Evolutionary conservation across 2,113 vertebrate genomes (phyloP).

Genomic region (Accipiter virgatus): DNA sequence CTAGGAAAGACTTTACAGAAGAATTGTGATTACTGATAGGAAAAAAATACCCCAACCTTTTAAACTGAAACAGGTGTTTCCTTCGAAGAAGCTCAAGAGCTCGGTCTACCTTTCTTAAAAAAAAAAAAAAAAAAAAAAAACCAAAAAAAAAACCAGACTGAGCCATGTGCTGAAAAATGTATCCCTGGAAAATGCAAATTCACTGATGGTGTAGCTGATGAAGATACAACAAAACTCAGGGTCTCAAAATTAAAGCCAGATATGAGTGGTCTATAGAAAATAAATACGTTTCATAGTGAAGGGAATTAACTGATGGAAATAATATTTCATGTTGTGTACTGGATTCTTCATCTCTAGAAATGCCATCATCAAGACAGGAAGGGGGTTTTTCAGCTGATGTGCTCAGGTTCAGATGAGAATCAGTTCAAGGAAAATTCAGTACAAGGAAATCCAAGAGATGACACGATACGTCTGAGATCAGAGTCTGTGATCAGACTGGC

Average conservation of each 20-base stretch:
- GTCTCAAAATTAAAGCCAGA: not conserved
- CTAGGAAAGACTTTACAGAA: not conserved
- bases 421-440: constrained; percentile 11
- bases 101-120: not conserved
- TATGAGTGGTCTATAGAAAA: not conserved
- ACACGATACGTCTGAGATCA: not conserved
- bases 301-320: not conserved
- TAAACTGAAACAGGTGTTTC: not conserved
- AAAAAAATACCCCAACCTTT: not conserved
- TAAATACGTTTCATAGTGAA: not conserved
- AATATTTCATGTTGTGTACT: not conserved
- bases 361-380: not conserved
- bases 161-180: not conserved
- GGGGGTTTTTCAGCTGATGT: not conserved
- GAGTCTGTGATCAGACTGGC: not conserved
- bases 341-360: not conserved
- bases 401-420: not conserved
- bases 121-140: not conserved
- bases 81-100: not conserved
- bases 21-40: not conserved
- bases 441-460: constrained; percentile 7
- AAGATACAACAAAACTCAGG: not conserved
- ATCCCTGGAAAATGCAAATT: not conserved
- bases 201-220: not conserved
- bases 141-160: not conserved